A percentile compares a stretch with the other conserved stretches of the same genome.
These are phyloP conservation scores for Noturus placidus DNA, from an alignment of 2,113 vertebrate genomes.

Conservation along the genomic window DNA sequence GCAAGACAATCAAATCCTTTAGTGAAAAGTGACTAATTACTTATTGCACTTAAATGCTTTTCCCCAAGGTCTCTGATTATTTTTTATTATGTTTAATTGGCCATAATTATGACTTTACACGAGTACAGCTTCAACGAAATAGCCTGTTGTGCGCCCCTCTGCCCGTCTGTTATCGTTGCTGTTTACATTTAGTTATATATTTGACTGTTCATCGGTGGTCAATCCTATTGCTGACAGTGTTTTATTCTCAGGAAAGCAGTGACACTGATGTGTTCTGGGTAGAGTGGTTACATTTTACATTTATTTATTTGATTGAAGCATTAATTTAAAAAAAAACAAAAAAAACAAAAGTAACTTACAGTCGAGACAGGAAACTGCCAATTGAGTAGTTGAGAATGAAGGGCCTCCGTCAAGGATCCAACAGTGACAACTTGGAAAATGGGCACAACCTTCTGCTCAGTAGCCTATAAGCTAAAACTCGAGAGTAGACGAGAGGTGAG, in stretches of 20 bases:
- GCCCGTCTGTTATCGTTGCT: neutral
- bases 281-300: neutral
- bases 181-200: neutral
- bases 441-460: neutral
- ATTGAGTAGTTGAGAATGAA: neutral
- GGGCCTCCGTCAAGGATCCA: neutral
- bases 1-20: constrained; percentile 34
- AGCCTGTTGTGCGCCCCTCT: neutral
- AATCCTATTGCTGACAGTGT: no score
- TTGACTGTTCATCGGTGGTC: neutral
- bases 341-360: neutral
- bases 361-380: neutral
- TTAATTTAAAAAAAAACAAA: neutral
- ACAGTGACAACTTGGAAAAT: neutral
- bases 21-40: constrained; percentile 35
- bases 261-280: neutral
- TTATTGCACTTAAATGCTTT: constrained; percentile 29
- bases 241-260: neutral
- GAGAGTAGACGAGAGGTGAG: neutral
- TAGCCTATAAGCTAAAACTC: neutral
- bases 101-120: constrained; percentile 33
- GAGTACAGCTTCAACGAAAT: constrained; percentile 11
- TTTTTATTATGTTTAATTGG: constrained; percentile 29
- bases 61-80: constrained; percentile 18
- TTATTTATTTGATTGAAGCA: neutral